Evolutionary conservation across 1,140 invertebrate species (phyloP), one percentile per base, ranked within the genome.

Genomic region (Acromyrmex charruanus): DNA sequence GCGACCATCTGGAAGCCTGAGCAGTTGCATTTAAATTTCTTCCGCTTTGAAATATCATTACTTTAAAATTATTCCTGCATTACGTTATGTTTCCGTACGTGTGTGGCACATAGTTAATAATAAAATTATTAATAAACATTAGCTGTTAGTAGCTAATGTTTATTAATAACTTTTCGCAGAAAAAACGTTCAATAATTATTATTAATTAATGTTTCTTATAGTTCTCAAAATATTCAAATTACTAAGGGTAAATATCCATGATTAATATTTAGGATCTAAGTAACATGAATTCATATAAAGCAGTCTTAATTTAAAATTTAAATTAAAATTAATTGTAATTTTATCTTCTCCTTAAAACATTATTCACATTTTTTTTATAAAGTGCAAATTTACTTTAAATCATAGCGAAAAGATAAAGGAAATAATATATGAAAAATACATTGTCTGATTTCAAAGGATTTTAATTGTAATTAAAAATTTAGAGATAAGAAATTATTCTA

Each of bases 11-110:
- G 51, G 51, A 75, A 59, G 53, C 7, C 5, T 39, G n/a, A 14
- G 9, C 72, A 12, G 5, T 12, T 49, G 75, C 75, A 49, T n/a
- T 77, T 65, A 31, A 74, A 53, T 74, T 74, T 74, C 71, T 74
- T 74, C 71, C 71, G 51, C 25, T 53, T 74, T 35, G 51, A 16
- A 55, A 31, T 31, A 55, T 55, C 28, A n/a, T 55, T 53, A 28
- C 21, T 21, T 71, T 10, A 55, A 31, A 55, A 74, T 74, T 74
- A 74, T 74, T 74, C 1, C 2, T 12, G 9, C 49, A 14, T 74
- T 55, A 74, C 49, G 18, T n/a, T 35, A 14, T 5, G 31, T n/a
- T 9, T 35, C 18, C 18, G 9, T 66, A 35, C 31, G 5, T 35
- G 25, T 25, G 25, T 25, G 5, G 16, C 25, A 51, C 9, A 6